phyloP scores from a whole-genome alignment of 37 sponge, comb jelly and placozoan genomes.

The Haliclona indistincta region DNA sequence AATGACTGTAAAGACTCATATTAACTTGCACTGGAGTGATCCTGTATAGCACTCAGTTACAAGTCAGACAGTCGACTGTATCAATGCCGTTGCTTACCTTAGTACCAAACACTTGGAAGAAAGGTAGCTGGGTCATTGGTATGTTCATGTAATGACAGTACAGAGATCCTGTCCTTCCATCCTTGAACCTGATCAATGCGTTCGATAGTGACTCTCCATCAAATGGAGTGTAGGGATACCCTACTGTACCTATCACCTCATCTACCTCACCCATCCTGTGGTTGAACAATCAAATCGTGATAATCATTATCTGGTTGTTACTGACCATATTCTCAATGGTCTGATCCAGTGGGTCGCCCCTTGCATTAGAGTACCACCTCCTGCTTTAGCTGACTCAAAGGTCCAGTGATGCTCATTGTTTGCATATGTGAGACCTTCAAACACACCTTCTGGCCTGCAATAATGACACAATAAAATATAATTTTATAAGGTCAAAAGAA shows the following conservation, averaged over 20 bases:
- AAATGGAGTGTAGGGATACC: slow-evolving; percentile 12
- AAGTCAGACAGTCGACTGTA: too few relatives aligned
- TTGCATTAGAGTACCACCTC: slow-evolving; percentile 55
- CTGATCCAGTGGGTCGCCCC: slow-evolving; percentile 47
- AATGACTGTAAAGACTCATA: too few relatives aligned
- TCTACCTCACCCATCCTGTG: slow-evolving; percentile 30
- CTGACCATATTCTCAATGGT: slow-evolving; percentile 38
- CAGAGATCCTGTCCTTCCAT: slow-evolving; percentile 33
- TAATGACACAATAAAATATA: slow-evolving; percentile 25
- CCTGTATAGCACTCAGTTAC: too few relatives aligned
- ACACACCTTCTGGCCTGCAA: slow-evolving; percentile 6
- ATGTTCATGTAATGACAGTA: slow-evolving; percentile 10
- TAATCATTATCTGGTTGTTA: too few relatives aligned
- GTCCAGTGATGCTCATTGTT: too few relatives aligned
- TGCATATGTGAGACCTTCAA: too few relatives aligned
- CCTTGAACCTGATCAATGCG: slow-evolving; percentile 33
- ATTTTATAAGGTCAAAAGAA: slow-evolving; percentile 4
- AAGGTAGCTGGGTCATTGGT: slow-evolving; percentile 44
- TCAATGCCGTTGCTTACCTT: slow-evolving; percentile 21
- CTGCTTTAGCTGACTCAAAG: slow-evolving; percentile 18
- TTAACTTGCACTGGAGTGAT: too few relatives aligned
- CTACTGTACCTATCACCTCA: slow-evolving; percentile 24
- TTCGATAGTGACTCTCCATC: slow-evolving; percentile 28
- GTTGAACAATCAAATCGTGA: too few relatives aligned
- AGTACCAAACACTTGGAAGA: slow-evolving; percentile 58